These are phyloP conservation scores for Elachura formosa DNA, from an alignment of 2,113 vertebrate species.

Conservation along the genomic window DNA sequence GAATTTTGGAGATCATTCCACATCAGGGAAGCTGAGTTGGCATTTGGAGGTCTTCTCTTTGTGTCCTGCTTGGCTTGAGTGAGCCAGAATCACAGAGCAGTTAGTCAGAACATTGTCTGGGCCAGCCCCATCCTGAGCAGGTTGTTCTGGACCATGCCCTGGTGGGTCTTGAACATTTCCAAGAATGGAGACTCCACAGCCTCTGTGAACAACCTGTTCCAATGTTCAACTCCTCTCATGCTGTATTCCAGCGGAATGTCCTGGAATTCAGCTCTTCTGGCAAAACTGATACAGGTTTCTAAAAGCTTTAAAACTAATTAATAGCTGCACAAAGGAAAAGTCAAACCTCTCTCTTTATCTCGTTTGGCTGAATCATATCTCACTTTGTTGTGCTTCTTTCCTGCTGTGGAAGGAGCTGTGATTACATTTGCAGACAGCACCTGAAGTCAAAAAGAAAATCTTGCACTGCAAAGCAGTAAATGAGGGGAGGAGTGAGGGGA, in stretches of 20 bases:
- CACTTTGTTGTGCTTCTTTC: constrained; percentile 2
- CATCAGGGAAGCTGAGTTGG: neutral
- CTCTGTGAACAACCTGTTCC: neutral
- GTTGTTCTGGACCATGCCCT: neutral
- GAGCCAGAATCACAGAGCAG: neutral
- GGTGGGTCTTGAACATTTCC: neutral
- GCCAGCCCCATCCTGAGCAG: neutral
- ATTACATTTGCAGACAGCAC: neutral
- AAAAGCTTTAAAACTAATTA: neutral
- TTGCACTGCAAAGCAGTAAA: neutral
- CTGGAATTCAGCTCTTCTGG: neutral
- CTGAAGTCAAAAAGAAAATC: neutral
- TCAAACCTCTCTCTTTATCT: neutral
- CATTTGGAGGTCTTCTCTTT: neutral
- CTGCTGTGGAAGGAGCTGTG: constrained; percentile 25
- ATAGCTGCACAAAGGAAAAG: neutral
- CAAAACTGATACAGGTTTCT: neutral
- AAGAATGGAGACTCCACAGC: neutral
- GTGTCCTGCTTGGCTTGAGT: neutral
- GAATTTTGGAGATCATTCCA: neutral
- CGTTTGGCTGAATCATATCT: neutral
- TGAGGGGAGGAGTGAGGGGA: neutral
- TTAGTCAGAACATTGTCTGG: neutral
- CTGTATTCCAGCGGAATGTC: neutral
- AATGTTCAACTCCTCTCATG: neutral